Percentiles rank a stretch among this genome's conserved stretches.
phyloP scores from a whole-genome alignment of 1,140 invertebrate species.

The Anoplolepis gracilipes region DNA sequence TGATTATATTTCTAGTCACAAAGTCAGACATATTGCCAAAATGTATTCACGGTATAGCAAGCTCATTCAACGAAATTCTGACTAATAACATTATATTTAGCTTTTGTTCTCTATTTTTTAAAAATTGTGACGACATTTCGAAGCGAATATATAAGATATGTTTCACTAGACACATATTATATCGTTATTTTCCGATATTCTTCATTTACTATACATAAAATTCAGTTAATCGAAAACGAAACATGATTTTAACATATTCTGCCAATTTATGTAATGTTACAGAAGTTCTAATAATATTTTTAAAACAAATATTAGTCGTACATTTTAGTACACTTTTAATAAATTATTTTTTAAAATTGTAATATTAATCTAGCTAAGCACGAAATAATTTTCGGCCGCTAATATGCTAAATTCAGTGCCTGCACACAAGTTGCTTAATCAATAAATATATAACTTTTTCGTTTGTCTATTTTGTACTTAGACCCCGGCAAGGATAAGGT shows the following conservation, averaged over 20 bases:
- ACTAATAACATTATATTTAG: constrained; percentile 43
- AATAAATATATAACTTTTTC: not conserved
- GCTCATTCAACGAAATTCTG: constrained; percentile 19
- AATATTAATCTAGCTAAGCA: not conserved
- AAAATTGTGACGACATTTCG: constrained; percentile 20
- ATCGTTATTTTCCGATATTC: not conserved
- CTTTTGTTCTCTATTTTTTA: not conserved
- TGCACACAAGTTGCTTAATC: constrained; percentile 1
- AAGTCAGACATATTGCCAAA: constrained; percentile 38
- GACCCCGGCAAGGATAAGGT: constrained; percentile 79
- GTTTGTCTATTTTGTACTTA: constrained; percentile 59
- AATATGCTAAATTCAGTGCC: not conserved
- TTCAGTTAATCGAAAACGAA: not conserved
- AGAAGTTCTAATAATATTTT: not conserved
- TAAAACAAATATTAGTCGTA: not conserved
- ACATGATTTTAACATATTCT: not conserved
- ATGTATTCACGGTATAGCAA: not conserved
- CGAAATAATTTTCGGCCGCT: not conserved
- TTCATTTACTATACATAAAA: not conserved
- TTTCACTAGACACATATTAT: not conserved
- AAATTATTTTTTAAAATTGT: not conserved
- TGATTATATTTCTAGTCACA: not conserved
- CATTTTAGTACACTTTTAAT: not conserved
- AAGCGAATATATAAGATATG: not conserved
- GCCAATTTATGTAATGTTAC: not conserved